Base-by-base conservation (phyloP, 1,140 invertebrate genomes). In the Neuroterus valhalla region DNA sequence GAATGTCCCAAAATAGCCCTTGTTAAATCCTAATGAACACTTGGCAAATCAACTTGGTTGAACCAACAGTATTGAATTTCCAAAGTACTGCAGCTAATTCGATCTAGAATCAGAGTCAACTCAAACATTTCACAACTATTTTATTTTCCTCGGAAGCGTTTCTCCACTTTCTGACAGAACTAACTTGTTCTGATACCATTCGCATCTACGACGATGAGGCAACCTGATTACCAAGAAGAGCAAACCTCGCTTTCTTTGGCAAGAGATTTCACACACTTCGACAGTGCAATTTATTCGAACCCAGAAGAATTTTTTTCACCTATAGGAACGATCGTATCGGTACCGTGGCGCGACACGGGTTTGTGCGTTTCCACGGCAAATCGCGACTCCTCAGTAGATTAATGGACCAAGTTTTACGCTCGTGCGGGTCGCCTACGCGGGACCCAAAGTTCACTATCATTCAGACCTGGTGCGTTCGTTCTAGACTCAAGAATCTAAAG, bases 361-460 rank as follows among this genome's bases (percentile, higher is more conserved):
- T 62, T 62, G 55, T 23, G 55, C 31, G 55, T 62, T 23, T 62
- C 26, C 14, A 62, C 55, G 55, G 55, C 55, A 62, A 62, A 62
- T 62, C 55, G 55, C 55, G 55, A 62, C 55, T 62, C 55, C 55
- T 62, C 55, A 15, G 26, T 23, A 62, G 55, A 62, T 62, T 62
- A 62, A 62, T 62, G 55, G 55, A 62, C 55, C 55, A 23, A 62
- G 55, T 62, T 62, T n/a, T 62, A 23, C 55, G 55, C 55, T 62
- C 55, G 55, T 62, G 55, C 21, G 55, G 55, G 55, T 31, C 55
- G 55, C 55, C 55, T 23, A 62, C 55, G 55, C 55, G 23, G 14
- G 55, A 62, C 31, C 23, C 31, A 62, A 62, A 62, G 55, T 62
- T 62, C 26, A 62, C 55, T 62, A 62, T 62, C 55, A 62, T 26